Conservation (phyloP, 2,113 vertebrate species). For the Brachionichthys hirsutus region DNA sequence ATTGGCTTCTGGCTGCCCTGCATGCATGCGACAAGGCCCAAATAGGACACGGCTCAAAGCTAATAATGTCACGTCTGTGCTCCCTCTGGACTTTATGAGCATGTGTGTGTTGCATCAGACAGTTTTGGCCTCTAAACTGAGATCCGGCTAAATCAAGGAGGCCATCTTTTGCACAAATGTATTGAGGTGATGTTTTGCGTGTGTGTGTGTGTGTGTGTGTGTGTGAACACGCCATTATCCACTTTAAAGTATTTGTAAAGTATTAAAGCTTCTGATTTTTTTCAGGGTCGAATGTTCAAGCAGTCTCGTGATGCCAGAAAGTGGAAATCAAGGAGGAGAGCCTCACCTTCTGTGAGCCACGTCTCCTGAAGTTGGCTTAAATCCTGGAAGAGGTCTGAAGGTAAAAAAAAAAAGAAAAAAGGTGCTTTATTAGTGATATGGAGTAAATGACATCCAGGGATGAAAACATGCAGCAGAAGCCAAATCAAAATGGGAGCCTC, state of each 20-base stretch:
- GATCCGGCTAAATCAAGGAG: not conserved
- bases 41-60: conserved; percentile 67
- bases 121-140: not conserved
- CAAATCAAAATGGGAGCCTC: conserved; percentile 16
- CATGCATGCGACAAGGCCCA: conserved; percentile 61
- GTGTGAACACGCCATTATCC: too few relatives aligned
- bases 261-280: too few relatives aligned
- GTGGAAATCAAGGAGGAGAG: too few relatives aligned
- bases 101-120: conserved; percentile 50
- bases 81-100: conserved; percentile 35
- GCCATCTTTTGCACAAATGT: not conserved
- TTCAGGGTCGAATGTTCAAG: too few relatives aligned
- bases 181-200: not conserved
- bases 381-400: conserved; percentile 95
- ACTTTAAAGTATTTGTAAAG: too few relatives aligned
- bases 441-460: conserved; percentile 1
- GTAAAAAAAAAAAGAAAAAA: conserved; percentile 19
- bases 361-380: conserved; percentile 95
- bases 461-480: conserved; percentile 27
- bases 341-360: conserved; percentile 94
- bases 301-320: too few relatives aligned
- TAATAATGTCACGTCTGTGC: conserved; percentile 64
- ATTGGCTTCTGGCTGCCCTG: conserved; percentile 50
- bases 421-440: conserved; percentile 8
- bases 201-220: too few relatives aligned